Percentiles rank a stretch among this genome's conserved stretches.
These are phyloP conservation scores for Eupelmus urozonus DNA, from an alignment of 2,888 invertebrate genomes.

Conservation along the genomic window DNA sequence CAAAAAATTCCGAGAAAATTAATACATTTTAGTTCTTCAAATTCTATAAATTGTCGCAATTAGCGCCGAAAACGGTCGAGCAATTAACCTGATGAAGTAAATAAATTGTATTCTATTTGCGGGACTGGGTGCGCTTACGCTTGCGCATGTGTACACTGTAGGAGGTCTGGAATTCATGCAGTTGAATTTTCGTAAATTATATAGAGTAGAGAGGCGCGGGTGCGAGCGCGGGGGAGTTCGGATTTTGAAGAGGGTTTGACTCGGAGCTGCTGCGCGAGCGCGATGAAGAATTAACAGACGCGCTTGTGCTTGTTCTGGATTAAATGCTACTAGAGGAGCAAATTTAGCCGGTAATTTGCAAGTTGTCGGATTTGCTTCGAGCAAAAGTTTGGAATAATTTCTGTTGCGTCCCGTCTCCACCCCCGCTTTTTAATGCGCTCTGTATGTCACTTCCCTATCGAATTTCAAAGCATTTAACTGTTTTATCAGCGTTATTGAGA, in stretches of 20 bases:
- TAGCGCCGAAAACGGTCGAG: neutral
- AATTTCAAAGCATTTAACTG: too few species aligned
- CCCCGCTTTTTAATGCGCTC: too few species aligned
- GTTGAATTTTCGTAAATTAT: conserved; percentile 7
- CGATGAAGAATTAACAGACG: neutral
- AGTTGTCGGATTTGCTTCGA: neutral
- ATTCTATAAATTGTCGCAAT: neutral
- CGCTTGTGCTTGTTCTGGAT: neutral
- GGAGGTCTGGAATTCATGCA: neutral
- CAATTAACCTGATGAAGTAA: neutral
- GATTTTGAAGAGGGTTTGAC: conserved; percentile 7
- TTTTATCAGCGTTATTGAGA: too few species aligned
- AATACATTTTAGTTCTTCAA: neutral
- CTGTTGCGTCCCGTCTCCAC: too few species aligned
- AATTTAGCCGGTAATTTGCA: neutral
- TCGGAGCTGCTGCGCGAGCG: neutral
- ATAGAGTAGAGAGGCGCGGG: neutral
- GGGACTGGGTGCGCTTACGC: neutral
- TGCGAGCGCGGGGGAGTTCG: too few species aligned
- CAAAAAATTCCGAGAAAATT: too few species aligned
- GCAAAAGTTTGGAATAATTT: too few species aligned
- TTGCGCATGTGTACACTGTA: too few species aligned
- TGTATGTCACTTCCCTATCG: too few species aligned
- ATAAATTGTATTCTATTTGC: neutral
- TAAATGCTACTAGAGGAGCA: neutral